Percentiles rank a stretch among this genome's conserved stretches.
phyloP scores from a whole-genome alignment of 1,140 invertebrate genomes.

The Vanessa atalanta region DNA sequence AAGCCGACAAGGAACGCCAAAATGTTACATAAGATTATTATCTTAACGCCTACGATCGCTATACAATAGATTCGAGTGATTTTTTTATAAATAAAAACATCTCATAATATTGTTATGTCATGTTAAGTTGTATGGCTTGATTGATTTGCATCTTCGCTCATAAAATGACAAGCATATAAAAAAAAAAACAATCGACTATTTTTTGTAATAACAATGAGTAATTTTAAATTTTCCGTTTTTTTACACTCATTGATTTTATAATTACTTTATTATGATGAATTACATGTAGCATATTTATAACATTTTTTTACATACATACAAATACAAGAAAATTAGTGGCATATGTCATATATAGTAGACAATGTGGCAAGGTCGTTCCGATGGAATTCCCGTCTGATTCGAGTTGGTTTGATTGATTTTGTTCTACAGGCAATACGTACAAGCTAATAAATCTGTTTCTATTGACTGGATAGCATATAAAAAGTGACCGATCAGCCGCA shows the following conservation, averaged over 20 bases:
- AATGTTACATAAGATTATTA: constrained; percentile 67
- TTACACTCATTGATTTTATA: constrained; percentile 6
- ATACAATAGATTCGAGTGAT: constrained; percentile 53
- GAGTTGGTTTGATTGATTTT: too few species aligned
- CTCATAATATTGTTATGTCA: constrained; percentile 68
- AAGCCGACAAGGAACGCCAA: constrained; percentile 53
- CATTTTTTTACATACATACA: constrained; percentile 4
- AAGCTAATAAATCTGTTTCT: too few species aligned
- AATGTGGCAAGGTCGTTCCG: too few species aligned
- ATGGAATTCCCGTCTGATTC: too few species aligned
- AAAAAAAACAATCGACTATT: constrained; percentile 17
- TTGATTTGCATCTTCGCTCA: constrained; percentile 53
- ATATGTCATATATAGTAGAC: too few species aligned
- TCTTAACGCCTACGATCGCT: constrained; percentile 56
- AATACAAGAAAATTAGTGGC: too few species aligned
- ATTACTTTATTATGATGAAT: constrained; percentile 34
- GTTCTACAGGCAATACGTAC: too few species aligned
- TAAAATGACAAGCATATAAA: constrained; percentile 17
- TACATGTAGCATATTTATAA: constrained; percentile 8
- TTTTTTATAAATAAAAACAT: constrained; percentile 63
- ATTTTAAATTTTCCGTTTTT: constrained; percentile 19
- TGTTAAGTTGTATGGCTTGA: constrained; percentile 55
- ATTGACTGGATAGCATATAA: too few species aligned
- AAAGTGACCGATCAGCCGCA: too few species aligned
- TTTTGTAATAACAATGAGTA: constrained; percentile 26